Percentiles rank a stretch among this genome's conserved stretches.
Evolutionary conservation across 2,113 vertebrate genomes (phyloP).

Genomic region (Daphoenositta chrysoptera): DNA sequence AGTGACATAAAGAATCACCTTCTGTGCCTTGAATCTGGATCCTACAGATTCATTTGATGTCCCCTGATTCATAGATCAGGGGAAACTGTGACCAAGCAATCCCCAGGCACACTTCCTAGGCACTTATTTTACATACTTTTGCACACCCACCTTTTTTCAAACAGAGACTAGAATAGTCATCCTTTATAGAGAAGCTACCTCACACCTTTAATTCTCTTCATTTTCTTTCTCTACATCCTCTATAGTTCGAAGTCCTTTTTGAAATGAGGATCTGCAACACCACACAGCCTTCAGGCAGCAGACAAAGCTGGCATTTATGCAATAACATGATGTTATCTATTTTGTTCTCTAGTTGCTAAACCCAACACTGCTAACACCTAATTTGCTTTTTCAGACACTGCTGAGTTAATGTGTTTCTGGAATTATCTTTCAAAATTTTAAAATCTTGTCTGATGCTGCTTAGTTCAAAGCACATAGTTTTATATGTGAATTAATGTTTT

Average conservation of each 20-base stretch:
- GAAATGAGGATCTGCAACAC: background rate
- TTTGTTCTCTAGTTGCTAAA: background rate
- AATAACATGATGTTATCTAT: background rate
- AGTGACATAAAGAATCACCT: background rate
- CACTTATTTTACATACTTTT: background rate
- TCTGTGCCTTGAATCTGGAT: background rate
- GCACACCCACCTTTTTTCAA: background rate
- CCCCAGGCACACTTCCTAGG: background rate
- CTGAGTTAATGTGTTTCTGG: background rate
- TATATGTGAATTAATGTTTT: background rate
- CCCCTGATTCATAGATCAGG: background rate
- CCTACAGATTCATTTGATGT: background rate
- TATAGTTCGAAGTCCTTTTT: background rate
- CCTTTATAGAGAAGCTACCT: background rate
- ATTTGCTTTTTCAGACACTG: background rate
- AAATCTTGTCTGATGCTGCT: background rate
- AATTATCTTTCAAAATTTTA: background rate
- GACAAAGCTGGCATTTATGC: background rate
- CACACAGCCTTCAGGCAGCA: background rate
- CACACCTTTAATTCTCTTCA: background rate
- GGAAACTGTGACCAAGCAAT: background rate
- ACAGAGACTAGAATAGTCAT: background rate
- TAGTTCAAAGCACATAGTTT: constrained; percentile 7
- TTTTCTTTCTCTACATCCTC: background rate
- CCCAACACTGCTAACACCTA: background rate